Percentiles rank a stretch among this genome's conserved stretches.
Conservation (phyloP, 1,140 invertebrate species). For the Choristoneura fumiferana region DNA sequence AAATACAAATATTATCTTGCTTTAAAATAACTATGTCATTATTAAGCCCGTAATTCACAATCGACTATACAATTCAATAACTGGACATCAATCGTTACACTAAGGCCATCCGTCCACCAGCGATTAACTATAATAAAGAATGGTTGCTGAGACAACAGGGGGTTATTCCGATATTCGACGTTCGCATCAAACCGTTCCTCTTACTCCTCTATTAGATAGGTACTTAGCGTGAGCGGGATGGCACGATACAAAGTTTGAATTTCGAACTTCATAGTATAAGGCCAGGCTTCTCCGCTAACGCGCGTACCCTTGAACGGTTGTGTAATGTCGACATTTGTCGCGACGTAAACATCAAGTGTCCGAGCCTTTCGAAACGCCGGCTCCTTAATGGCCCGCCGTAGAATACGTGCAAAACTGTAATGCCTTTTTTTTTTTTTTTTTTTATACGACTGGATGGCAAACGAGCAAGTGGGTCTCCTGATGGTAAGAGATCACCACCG, state of each 20-base stretch:
- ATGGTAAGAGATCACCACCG: no score
- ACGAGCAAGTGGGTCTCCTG: no score
- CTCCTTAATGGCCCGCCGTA: conserved; percentile 30
- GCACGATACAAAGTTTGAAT: no score
- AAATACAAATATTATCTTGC: no score
- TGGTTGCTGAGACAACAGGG: no score
- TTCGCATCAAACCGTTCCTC: no score
- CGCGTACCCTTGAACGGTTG: conserved; percentile 54
- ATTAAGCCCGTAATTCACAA: neutral
- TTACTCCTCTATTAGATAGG: no score
- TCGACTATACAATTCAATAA: conserved; percentile 4
- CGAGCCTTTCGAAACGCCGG: conserved; percentile 39
- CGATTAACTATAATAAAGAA: conserved; percentile 21
- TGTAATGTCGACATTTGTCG: conserved; percentile 51
- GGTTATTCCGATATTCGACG: no score
- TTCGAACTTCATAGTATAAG: no score
- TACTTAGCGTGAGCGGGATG: no score
- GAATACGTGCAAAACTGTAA: conserved; percentile 25
- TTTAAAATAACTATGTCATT: neutral
- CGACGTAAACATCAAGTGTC: conserved; percentile 30
- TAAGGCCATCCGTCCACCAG: conserved; percentile 11
- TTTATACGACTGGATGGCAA: no score
- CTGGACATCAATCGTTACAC: conserved; percentile 6
- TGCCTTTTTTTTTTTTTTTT: no score
- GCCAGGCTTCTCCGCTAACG: neutral